Conservation (phyloP, 2,113 vertebrate genomes). For the Egretta garzetta region DNA sequence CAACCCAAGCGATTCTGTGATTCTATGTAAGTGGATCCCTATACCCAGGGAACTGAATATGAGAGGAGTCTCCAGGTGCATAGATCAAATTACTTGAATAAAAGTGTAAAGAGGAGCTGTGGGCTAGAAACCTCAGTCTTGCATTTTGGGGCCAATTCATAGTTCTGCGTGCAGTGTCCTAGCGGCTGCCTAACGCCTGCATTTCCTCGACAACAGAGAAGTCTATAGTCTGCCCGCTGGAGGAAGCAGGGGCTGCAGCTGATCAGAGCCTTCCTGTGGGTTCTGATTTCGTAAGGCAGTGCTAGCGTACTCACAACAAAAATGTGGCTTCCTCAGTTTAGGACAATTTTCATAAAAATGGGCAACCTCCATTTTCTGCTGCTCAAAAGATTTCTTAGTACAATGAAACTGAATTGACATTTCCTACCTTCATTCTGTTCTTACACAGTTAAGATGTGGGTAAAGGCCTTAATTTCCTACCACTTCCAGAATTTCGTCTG, state of each 20-base stretch:
- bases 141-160: neutral
- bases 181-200: too few relatives aligned
- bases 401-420: neutral
- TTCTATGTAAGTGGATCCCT: neutral
- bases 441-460: neutral
- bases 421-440: neutral
- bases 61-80: neutral
- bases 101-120: neutral
- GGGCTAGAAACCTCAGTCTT: neutral
- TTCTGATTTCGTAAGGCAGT: neutral
- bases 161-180: neutral
- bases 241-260: too few relatives aligned
- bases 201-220: neutral
- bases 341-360: neutral
- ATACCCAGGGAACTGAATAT: neutral
- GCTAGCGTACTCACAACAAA: neutral
- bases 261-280: neutral
- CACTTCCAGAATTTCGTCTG: neutral
- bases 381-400: neutral
- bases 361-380: neutral
- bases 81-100: neutral
- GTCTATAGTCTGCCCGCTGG: neutral
- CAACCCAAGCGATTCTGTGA: too few relatives aligned
- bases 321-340: neutral
- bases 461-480: neutral